Evolutionary conservation across 2,797 vertebrate species (phyloP), one percentile per base, ranked within the genome.

Genomic region (Spinus olivaceus): DNA sequence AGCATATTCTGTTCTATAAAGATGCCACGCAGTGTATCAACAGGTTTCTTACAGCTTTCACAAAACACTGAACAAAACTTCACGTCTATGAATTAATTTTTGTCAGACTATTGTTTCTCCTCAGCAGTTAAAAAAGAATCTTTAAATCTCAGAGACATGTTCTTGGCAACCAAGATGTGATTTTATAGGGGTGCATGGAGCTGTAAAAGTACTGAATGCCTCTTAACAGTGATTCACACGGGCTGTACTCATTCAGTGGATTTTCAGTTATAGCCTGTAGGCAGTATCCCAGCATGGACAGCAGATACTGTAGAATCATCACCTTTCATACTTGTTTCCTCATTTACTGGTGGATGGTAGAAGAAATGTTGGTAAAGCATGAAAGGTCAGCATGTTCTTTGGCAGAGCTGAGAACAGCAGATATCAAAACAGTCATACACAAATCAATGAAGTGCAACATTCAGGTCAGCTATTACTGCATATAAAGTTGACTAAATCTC

Each of bases 191-290:
- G n/a, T 90, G 18, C 51, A 32, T 24, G 33, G 88, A 90, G 78
- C 42, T 81, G 59, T 46, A 91, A 85, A 96, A 0, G 10, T 63
- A 80, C 85, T 21, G 60, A 94, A 69, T 0, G 3, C 47, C 64
- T 94, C 1, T 0, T 88, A 87, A 90, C n/a, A 33, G 50, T 95
- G 88, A 93, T 90, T 97, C 95, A 93, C 49, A 53, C 0, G 14
- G 71, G 70, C 73, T 81, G 63, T 64, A 28, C 46, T 74, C 77
- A 25, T 83, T 81, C 64, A 37, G 35, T 72, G 92, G 35, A 30
- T 93, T 85, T 81, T 83, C 76, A 72, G 92, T 92, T 95, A 74
- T 42, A 84, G 88, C 83, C 93, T 73, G 60, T 88, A 60, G 90
- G 86, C 92, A 90, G 20, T 61, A 79, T 59, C 79, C 51, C 57